Percentiles rank a stretch among this genome's conserved stretches.
Evolutionary conservation across 1,140 invertebrate species (phyloP).

Genomic region (Psilanteris sp.): DNA sequence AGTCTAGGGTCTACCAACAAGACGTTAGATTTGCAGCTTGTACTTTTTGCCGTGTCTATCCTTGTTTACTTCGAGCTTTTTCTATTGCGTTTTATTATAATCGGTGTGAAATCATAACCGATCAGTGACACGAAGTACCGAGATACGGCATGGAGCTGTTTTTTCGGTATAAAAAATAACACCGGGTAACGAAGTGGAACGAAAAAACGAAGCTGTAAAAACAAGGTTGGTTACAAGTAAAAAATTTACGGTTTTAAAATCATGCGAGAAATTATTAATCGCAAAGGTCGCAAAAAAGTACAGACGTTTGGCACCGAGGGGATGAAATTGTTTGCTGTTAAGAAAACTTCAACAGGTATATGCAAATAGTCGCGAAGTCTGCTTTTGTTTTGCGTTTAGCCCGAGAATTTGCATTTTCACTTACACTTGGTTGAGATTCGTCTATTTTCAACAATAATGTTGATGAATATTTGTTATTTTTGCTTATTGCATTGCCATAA

Average conservation of each 20-base stretch:
- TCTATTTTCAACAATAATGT: too few relatives aligned
- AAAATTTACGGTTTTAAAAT: constrained; percentile 81
- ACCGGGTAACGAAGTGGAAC: constrained; percentile 39
- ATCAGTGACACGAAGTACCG: constrained; percentile 65
- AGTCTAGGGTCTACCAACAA: constrained; percentile 67
- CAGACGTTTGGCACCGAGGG: constrained; percentile 6
- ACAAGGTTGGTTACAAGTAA: constrained; percentile 69
- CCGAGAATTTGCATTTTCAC: too few relatives aligned
- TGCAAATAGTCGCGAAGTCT: constrained; percentile 7
- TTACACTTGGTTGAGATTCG: too few relatives aligned
- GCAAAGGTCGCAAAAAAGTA: constrained; percentile 6
- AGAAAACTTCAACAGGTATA: constrained; percentile 22
- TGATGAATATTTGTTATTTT: too few relatives aligned
- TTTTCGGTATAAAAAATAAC: constrained; percentile 66
- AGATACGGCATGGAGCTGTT: constrained; percentile 72
- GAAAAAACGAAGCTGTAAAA: constrained; percentile 36
- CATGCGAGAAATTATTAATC: constrained; percentile 79
- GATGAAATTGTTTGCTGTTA: constrained; percentile 12
- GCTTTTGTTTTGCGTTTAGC: too few relatives aligned
- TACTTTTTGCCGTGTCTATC: constrained; percentile 54
- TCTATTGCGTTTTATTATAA: constrained; percentile 74
- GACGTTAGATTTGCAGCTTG: constrained; percentile 69
- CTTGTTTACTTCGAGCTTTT: constrained; percentile 44
- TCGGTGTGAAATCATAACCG: constrained; percentile 81
- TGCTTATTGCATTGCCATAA: too few relatives aligned